Evolutionary conservation across 1,140 invertebrate genomes (phyloP).

Genomic region (Drosophila seguyi): DNA sequence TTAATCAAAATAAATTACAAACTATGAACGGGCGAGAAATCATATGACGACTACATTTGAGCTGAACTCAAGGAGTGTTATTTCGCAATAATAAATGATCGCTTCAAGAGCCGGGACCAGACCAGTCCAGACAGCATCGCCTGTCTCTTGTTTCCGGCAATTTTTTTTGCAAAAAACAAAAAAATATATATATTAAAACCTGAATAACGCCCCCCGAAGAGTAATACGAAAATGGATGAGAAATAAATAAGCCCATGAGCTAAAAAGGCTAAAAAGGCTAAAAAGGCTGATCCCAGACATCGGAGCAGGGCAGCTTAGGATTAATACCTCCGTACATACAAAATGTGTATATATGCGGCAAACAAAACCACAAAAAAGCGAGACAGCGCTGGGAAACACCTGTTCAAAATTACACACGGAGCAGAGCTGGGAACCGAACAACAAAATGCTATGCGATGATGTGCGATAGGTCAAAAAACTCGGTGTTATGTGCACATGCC

Average conservation of each 20-base stretch:
- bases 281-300: conserved; percentile 31
- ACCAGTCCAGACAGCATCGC: conserved; percentile 17
- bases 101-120: conserved; percentile 10
- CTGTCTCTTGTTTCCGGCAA: conserved; percentile 38
- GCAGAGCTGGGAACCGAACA: conserved; percentile 8
- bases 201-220: conserved; percentile 27
- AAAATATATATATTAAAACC: conserved; percentile 36
- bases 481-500: conserved; percentile 25
- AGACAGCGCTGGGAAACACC: conserved; percentile 39
- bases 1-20: conserved; percentile 65
- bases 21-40: conserved; percentile 40
- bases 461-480: conserved; percentile 63
- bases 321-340: conserved; percentile 22
- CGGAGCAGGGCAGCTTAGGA: conserved; percentile 34
- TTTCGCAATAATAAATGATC: conserved; percentile 54
- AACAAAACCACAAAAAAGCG: conserved; percentile 32
- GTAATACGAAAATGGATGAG: conserved; percentile 14
- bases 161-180: conserved; percentile 18
- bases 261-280: conserved; percentile 2
- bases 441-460: conserved; percentile 28
- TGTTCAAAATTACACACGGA: conserved; percentile 59
- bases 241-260: conserved; percentile 19
- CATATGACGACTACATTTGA: conserved; percentile 50
- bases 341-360: conserved; percentile 20
- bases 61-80: conserved; percentile 22